Percentiles rank a stretch among this genome's conserved stretches.
These are phyloP conservation scores for Myripristis jacobus DNA, from an alignment of 2,797 vertebrate genomes.

Conservation along the genomic window DNA sequence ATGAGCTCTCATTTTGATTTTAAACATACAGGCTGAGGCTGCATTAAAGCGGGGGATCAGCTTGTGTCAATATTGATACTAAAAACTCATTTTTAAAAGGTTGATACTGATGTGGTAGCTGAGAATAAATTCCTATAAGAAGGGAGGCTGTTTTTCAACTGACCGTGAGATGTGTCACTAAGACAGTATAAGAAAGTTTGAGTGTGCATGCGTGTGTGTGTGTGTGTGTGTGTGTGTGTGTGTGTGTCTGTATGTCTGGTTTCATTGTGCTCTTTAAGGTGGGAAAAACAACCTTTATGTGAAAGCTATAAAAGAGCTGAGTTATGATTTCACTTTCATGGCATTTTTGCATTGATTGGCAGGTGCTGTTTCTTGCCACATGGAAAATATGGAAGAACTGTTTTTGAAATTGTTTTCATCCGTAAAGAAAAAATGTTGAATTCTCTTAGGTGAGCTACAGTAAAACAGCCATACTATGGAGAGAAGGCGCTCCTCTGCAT, in stretches of 20 bases:
- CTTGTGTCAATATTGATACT: too few relatives aligned
- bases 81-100: too few relatives aligned
- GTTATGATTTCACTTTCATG: neutral
- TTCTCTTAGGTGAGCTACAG: constrained; percentile 19
- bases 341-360: constrained; percentile 7
- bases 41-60: too few relatives aligned
- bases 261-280: neutral
- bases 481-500: constrained; percentile 27
- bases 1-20: too few relatives aligned
- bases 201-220: neutral
- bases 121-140: too few relatives aligned
- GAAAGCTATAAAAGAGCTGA: neutral
- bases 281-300: neutral
- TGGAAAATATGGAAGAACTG: constrained; percentile 10
- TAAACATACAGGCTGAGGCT: too few relatives aligned
- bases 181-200: neutral
- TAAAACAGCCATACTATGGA: constrained; percentile 23
- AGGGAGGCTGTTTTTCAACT: too few relatives aligned
- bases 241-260: neutral
- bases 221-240: neutral
- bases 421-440: constrained; percentile 25
- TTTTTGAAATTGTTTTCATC: constrained; percentile 4
- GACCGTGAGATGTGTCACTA: too few relatives aligned
- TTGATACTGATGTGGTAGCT: too few relatives aligned
- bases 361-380: neutral